Evolutionary conservation across 2,888 invertebrate genomes (phyloP).

Genomic region (Trisateles emortualis): DNA sequence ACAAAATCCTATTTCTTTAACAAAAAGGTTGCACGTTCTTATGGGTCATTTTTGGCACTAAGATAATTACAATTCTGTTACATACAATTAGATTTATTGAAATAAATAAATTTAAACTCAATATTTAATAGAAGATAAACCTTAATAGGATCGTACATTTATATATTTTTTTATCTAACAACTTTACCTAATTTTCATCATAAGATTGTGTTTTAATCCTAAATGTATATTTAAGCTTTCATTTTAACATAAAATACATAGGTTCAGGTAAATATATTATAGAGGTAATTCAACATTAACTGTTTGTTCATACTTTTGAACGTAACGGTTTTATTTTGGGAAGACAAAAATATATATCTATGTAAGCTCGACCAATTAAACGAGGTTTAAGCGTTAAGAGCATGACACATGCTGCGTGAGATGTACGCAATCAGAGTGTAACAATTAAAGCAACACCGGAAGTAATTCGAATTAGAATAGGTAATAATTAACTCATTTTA

Average conservation of each 20-base stretch:
- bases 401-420: background rate
- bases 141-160: conserved; percentile 10
- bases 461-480: too few species aligned
- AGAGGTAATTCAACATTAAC: too few species aligned
- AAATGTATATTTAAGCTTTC: conserved; percentile 32
- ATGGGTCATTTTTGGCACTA: conserved; percentile 52
- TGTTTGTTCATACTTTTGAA: conserved; percentile 25
- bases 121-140: conserved; percentile 12
- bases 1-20: conserved; percentile 5
- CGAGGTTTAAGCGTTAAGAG: conserved; percentile 18
- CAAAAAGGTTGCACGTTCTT: conserved; percentile 34
- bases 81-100: conserved; percentile 14
- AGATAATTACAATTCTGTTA: conserved; percentile 35
- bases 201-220: conserved; percentile 50
- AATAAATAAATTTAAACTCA: conserved; percentile 17
- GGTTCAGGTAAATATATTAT: too few species aligned
- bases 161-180: conserved; percentile 32
- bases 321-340: conserved; percentile 46
- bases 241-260: conserved; percentile 19
- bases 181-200: conserved; percentile 45
- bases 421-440: background rate
- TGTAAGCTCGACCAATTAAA: conserved; percentile 62
- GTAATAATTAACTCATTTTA: too few species aligned
- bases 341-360: conserved; percentile 58
- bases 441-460: too few species aligned